Evolutionary conservation across 2,888 invertebrate species (phyloP).

Genomic region (Epinotia ramella): DNA sequence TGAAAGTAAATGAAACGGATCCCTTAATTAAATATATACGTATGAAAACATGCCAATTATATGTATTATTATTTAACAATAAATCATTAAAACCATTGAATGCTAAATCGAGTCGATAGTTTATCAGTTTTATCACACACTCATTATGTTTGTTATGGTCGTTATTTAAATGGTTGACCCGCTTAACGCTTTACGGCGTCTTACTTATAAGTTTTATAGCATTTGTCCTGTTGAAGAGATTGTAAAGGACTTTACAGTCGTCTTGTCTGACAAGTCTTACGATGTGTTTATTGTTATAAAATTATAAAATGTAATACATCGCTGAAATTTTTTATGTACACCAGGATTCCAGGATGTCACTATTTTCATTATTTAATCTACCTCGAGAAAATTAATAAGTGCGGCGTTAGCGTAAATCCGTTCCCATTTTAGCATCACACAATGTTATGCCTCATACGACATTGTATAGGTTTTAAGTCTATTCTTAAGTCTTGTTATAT

Average conservation of each 20-base stretch:
- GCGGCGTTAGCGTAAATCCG: too few relatives aligned
- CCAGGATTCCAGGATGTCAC: too few relatives aligned
- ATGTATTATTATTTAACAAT: neutral
- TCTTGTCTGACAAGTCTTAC: neutral
- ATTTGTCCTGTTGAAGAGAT: slow-evolving; percentile 3
- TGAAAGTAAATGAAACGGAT: neutral
- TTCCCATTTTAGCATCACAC: too few relatives aligned
- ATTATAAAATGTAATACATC: too few relatives aligned
- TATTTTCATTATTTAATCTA: too few relatives aligned
- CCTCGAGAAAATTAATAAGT: too few relatives aligned
- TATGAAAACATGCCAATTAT: neutral
- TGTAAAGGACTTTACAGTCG: neutral
- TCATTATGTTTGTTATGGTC: slow-evolving; percentile 2
- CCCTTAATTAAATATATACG: neutral
- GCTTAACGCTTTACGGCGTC: neutral
- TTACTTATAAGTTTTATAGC: slow-evolving; percentile 8
- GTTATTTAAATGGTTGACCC: slow-evolving; percentile 18
- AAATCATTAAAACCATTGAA: neutral
- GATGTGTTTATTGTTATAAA: slow-evolving; percentile 4
- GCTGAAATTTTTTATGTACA: too few relatives aligned
- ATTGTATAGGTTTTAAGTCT: too few relatives aligned
- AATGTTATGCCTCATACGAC: too few relatives aligned
- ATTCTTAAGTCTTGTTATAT: too few relatives aligned
- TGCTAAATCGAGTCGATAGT: neutral
- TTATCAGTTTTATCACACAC: neutral